Conservation (phyloP, 2,888 invertebrate genomes). For the Drosophila kuntzei region DNA sequence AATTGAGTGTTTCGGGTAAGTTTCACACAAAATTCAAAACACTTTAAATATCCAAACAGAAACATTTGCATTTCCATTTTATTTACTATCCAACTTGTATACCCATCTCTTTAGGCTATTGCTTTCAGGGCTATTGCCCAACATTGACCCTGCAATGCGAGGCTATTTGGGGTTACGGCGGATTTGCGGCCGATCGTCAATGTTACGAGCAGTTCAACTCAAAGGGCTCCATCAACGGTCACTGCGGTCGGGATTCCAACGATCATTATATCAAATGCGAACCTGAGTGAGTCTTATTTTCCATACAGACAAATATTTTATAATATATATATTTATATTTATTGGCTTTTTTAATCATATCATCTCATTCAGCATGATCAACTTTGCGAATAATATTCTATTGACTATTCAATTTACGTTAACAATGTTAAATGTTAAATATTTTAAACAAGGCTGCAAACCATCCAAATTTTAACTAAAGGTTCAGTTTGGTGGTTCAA, state of each 20-base stretch:
- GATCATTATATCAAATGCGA: constrained; percentile 95
- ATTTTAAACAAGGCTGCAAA: no score
- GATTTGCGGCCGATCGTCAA: constrained; percentile 92
- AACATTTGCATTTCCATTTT: not conserved
- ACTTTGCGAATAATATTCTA: no score
- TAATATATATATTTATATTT: no score
- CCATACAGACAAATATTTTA: no score
- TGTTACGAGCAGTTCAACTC: constrained; percentile 98
- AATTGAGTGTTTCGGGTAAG: constrained; percentile 83
- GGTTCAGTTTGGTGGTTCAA: no score
- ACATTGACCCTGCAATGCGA: constrained; percentile 95
- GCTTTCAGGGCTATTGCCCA: constrained; percentile 96
- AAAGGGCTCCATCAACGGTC: constrained; percentile 97
- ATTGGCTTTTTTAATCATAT: no score
- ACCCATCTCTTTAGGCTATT: constrained; percentile 88
- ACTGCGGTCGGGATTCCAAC: constrained; percentile 93
- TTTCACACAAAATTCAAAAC: not conserved
- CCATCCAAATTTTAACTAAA: no score
- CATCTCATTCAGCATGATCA: no score
- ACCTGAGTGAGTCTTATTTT: constrained; percentile 89
- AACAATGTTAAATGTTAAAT: no score
- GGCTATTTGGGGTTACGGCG: constrained; percentile 96
- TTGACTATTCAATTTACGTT: no score
- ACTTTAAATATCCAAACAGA: not conserved
- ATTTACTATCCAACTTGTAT: not conserved